Percentiles rank a stretch among this genome's conserved stretches.
Conservation (phyloP, 2,888 invertebrate genomes). For the Tryphoninae sp. region DNA sequence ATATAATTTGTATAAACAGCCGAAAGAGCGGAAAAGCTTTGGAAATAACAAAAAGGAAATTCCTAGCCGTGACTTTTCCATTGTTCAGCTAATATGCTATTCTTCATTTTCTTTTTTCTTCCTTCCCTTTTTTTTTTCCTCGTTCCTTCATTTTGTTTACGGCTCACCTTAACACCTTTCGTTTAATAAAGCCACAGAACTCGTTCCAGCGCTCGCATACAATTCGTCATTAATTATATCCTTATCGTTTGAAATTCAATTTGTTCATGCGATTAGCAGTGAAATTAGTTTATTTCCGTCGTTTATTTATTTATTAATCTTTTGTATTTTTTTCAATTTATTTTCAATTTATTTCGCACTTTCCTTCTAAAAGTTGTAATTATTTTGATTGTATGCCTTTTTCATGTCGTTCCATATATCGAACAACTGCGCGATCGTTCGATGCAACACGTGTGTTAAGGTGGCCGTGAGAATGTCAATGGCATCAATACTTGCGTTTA, state of each 20-base stretch:
- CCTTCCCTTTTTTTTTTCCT: constrained; percentile 34
- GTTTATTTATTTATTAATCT: not conserved
- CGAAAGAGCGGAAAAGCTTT: constrained; percentile 60
- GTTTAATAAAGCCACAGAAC: constrained; percentile 47
- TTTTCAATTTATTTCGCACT: constrained; percentile 31
- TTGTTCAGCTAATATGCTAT: constrained; percentile 67
- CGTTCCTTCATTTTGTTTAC: constrained; percentile 57
- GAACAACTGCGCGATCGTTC: constrained; percentile 28
- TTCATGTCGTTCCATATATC: constrained; percentile 54
- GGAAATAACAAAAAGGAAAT: constrained; percentile 34
- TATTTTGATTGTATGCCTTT: constrained; percentile 65
- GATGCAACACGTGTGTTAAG: constrained; percentile 67
- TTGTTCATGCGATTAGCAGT: constrained; percentile 33
- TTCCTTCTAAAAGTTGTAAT: constrained; percentile 45
- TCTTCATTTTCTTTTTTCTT: constrained; percentile 21
- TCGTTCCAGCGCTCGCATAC: constrained; percentile 43
- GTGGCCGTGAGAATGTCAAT: constrained; percentile 71
- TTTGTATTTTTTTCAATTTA: constrained; percentile 10
- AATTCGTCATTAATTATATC: constrained; percentile 55
- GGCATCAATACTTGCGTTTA: constrained; percentile 70
- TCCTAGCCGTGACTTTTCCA: constrained; percentile 72
- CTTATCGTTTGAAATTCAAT: constrained; percentile 62
- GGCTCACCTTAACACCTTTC: constrained; percentile 70
- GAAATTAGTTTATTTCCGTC: not conserved
- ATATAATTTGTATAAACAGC: constrained; percentile 63